phyloP scores from a whole-genome alignment of 1,140 invertebrate species.

The Geopemphigus sp. region DNA sequence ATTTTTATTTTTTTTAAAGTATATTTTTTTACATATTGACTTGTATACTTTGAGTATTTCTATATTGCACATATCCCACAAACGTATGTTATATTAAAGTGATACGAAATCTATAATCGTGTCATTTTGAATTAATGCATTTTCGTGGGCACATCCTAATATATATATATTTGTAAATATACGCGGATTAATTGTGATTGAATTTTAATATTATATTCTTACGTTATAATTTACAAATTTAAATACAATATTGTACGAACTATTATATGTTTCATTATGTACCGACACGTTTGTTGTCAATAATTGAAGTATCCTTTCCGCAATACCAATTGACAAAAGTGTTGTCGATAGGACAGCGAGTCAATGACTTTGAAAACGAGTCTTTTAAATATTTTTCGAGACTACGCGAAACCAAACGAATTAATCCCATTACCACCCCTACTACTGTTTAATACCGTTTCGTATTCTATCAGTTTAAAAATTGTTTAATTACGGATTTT shows the following conservation, averaged over 20 bases:
- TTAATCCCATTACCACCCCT: too few species aligned
- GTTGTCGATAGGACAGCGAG: too few species aligned
- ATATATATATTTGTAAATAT: not conserved
- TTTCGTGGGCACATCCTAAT: not conserved
- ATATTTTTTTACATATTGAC: constrained; percentile 1
- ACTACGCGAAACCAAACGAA: too few species aligned
- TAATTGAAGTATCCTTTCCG: too few species aligned
- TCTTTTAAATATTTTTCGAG: too few species aligned
- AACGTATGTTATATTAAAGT: not conserved
- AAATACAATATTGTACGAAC: not conserved
- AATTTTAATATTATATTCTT: not conserved
- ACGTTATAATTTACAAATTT: not conserved
- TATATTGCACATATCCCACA: not conserved
- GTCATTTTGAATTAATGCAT: not conserved
- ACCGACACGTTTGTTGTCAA: too few species aligned
- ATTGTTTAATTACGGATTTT: too few species aligned
- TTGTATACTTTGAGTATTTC: not conserved
- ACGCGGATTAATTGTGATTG: not conserved
- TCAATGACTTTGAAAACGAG: too few species aligned
- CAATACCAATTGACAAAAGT: too few species aligned
- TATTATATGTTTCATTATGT: not conserved
- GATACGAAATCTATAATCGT: not conserved
- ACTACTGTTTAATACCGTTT: too few species aligned
- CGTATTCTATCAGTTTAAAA: too few species aligned
- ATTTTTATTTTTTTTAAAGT: constrained; percentile 18